A percentile compares a stretch with the other conserved stretches of the same genome.
These are phyloP conservation scores for Siniperca undulata DNA, from an alignment of 2,797 vertebrate species.

Conservation along the genomic window DNA sequence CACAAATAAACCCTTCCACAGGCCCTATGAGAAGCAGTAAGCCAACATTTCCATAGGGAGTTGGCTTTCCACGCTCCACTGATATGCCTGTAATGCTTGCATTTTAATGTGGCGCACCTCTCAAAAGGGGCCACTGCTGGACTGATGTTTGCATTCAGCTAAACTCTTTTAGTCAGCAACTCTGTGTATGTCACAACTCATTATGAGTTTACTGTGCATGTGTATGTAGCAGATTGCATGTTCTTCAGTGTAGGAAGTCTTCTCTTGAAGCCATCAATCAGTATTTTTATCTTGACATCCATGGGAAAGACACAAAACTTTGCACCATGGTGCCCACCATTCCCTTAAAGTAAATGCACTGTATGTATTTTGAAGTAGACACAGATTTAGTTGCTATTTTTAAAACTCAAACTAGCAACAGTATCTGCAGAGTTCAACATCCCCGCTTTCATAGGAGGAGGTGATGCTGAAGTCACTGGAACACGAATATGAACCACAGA, in stretches of 20 bases:
- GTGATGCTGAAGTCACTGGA: not conserved
- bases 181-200: constrained; percentile 45
- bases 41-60: constrained; percentile 76
- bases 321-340: not conserved
- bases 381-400: not conserved
- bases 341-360: not conserved
- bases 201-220: constrained; percentile 14
- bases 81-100: constrained; percentile 70
- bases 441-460: not conserved
- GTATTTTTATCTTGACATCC: not conserved
- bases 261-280: constrained; percentile 6
- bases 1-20: constrained; percentile 61
- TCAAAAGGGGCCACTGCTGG: constrained; percentile 46
- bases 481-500: not conserved
- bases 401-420: not conserved
- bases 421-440: not conserved
- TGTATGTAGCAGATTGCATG: not conserved
- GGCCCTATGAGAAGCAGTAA: constrained; percentile 65
- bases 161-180: constrained; percentile 64
- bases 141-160: constrained; percentile 67
- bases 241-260: not conserved
- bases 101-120: constrained; percentile 75
- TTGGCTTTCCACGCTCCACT: constrained; percentile 69
- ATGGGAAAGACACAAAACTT: not conserved
- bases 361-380: not conserved